A percentile compares a stretch with the other conserved stretches of the same genome.
These are phyloP conservation scores for Nesogale talazaci DNA, from an alignment of 2,113 vertebrate genomes.

Conservation along the genomic window DNA sequence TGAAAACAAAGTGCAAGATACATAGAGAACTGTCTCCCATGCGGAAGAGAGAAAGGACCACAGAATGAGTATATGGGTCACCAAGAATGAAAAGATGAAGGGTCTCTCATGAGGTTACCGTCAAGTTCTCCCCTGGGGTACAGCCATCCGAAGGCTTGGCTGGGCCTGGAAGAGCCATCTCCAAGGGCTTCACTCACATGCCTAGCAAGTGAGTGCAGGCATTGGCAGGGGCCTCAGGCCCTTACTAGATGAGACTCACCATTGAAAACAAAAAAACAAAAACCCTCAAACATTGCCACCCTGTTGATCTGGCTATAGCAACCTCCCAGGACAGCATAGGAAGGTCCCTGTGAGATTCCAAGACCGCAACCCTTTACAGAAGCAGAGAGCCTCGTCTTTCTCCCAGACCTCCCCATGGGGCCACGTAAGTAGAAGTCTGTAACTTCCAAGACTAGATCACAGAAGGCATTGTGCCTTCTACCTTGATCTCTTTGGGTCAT, in stretches of 20 bases:
- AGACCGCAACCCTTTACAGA: too few relatives aligned
- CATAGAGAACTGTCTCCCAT: not conserved
- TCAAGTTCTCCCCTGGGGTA: not conserved
- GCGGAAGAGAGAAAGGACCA: not conserved
- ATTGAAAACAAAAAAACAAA: too few relatives aligned
- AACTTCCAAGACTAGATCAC: too few relatives aligned
- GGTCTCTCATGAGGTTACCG: not conserved
- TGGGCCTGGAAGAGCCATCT: not conserved
- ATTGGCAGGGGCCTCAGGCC: not conserved
- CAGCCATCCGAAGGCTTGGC: not conserved
- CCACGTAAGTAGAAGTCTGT: too few relatives aligned
- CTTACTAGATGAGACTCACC: not conserved
- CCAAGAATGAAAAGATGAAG: slow-evolving; percentile 13
- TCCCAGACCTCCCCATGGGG: too few relatives aligned
- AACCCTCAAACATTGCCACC: too few relatives aligned
- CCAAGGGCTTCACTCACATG: not conserved
- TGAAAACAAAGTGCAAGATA: not conserved
- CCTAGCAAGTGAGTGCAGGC: not conserved
- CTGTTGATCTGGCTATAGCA: too few relatives aligned
- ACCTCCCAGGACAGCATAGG: too few relatives aligned
- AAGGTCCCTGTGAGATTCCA: too few relatives aligned
- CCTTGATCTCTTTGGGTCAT: too few relatives aligned
- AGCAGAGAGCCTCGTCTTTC: too few relatives aligned
- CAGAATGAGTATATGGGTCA: not conserved
- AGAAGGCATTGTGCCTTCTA: too few relatives aligned